These are phyloP conservation scores for Hyperoplus immaculatus DNA, from an alignment of 2,797 vertebrate species.

Conservation along the genomic window DNA sequence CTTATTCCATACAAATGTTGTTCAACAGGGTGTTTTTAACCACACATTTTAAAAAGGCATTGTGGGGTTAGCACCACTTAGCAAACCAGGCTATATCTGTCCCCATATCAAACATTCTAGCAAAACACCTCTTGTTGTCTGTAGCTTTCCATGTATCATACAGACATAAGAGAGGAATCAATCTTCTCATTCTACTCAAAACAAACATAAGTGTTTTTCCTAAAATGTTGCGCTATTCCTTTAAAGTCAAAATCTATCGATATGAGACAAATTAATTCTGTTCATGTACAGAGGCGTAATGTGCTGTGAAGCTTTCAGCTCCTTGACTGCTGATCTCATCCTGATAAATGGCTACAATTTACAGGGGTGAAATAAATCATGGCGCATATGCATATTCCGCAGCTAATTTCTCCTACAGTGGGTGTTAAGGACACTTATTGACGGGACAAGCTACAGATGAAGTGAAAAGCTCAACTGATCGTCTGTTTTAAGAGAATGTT, in stretches of 20 bases:
- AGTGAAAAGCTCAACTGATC: neutral
- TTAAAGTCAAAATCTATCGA: neutral
- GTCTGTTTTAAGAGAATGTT: neutral
- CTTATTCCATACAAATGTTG: too few relatives aligned
- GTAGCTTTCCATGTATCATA: neutral
- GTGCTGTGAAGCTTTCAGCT: neutral
- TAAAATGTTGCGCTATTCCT: neutral
- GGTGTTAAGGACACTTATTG: constrained; percentile 6
- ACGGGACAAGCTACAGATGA: neutral
- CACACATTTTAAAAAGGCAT: too few relatives aligned
- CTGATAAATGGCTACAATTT: neutral
- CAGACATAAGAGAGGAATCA: neutral
- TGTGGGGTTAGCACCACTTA: too few relatives aligned
- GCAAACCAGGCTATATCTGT: too few relatives aligned
- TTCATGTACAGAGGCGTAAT: neutral
- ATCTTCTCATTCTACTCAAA: neutral
- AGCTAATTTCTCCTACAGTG: neutral
- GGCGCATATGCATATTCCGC: neutral
- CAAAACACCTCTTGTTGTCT: neutral
- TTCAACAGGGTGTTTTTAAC: too few relatives aligned
- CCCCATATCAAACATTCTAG: too few relatives aligned
- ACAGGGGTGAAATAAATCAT: neutral
- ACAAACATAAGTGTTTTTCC: neutral
- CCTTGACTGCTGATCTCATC: neutral
- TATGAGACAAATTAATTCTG: neutral